phyloP scores from a whole-genome alignment of 2,113 vertebrate genomes.

The Ceyx melanurus region DNA sequence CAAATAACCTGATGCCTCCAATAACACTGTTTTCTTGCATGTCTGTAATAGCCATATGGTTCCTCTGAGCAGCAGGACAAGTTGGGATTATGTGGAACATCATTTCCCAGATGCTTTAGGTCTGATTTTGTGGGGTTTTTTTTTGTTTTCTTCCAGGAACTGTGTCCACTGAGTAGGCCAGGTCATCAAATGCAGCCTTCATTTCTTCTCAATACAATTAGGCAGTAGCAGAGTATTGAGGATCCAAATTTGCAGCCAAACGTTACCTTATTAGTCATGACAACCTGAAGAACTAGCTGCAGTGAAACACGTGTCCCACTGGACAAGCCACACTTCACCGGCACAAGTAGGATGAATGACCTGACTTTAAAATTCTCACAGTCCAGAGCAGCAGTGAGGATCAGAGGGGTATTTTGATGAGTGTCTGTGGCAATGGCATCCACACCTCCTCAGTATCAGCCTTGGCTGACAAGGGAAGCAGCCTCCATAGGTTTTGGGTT shows the following conservation, averaged over 20 bases:
- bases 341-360: not conserved
- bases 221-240: not conserved
- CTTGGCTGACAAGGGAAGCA: not conserved
- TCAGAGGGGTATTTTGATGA: not conserved
- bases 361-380: not conserved
- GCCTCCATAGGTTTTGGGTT: not conserved
- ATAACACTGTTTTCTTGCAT: not conserved
- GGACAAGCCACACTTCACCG: not conserved
- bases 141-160: not conserved
- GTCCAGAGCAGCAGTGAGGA: not conserved
- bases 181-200: not conserved
- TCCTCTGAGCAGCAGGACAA: not conserved
- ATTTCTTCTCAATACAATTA: not conserved
- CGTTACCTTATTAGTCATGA: not conserved
- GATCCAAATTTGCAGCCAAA: fast-evolving
- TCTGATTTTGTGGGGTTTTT: not conserved
- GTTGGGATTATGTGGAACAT: not conserved
- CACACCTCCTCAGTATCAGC: not conserved
- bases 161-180: not conserved
- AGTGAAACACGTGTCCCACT: not conserved
- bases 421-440: not conserved
- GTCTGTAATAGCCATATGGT: not conserved
- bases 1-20: constrained; percentile 31
- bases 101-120: not conserved
- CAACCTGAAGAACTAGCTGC: not conserved